Base-by-base conservation (phyloP, 1,140 invertebrate genomes). In the Diorhabda elongata region DNA sequence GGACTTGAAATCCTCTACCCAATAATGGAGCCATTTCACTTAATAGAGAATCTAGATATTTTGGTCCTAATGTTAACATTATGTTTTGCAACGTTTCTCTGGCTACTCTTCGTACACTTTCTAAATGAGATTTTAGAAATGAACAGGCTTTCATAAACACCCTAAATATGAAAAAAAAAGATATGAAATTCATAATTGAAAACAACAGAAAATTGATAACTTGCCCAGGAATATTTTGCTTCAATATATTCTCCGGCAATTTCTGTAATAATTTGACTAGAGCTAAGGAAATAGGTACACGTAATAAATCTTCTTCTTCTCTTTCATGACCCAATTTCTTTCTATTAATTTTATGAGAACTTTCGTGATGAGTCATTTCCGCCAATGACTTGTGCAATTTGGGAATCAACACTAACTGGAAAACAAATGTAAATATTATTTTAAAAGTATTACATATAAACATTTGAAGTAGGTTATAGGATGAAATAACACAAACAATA, bases 261-360 rank as follows among this genome's bases (percentile, higher is more conserved):
- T 91, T 91, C 76, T 98, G 93, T 7, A 99, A 78, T 41, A 99
- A 78, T 79, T 98, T 98, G 0, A 98, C 92, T 72, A 97, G 85
- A 1, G 97, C 95, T 56, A 98, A 81, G 2, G 95, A 95, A 72
- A 99, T 90, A 0, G 97, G 96, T 7, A 98, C 91, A 67, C 94
- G 85, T 67, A 94, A 82, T 72, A 98, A 90, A 78, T 98, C 95
- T 72, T 96, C 92, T 75, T 98, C 94, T 73, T 92, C 91, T n/a
- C 85, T 84, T 44, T 89, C 87, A 5, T 82, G 69, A 42, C 87
- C 84, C 0, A 84, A 83, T 3, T 83, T 84, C 60, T 89, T 90
- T 44, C 89, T 86, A 77, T 93, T 92, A 1, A 93, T 77, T 78
- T 97, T 97, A 80, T 97, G 95, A 58, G 89, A 90, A 42, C 81